Evolutionary conservation across 2,797 vertebrate genomes (phyloP), one percentile per base, ranked within the genome.

Genomic region (Brachyalestes nurse): DNA sequence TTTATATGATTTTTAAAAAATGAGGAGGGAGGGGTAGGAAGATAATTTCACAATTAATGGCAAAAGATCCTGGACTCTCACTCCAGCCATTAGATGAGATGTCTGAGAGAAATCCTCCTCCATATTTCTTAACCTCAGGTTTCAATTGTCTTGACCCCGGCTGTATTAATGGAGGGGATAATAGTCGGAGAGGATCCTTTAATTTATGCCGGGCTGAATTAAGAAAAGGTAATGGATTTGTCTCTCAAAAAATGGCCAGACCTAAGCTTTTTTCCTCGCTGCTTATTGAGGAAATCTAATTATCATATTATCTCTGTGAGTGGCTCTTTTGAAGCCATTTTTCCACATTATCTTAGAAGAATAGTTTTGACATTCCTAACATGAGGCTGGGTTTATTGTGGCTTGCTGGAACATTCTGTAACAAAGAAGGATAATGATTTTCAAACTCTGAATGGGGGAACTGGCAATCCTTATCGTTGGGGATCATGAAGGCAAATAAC

Each of bases 151-250:
- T 92, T 94, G 94, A 95, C 93, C 93, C 90, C 86, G 86, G 87
- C 89, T 81, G 75, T 94, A 95, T 94, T 94, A 95, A 95, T 93
- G 93, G 93, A 92, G 90, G 90, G 92, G 92, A 92, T 95, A 95
- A 95, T 94, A 92, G 93, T 92, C 92, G 92, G 92, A 89, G 93
- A 93, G 93, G 93, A 94, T 92, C 90, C 91, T 94, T 93, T 95
- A 93, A 95, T 95, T 94, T 94, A 94, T 95, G 94, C 92, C 91
- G 91, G 91, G 90, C 83, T 93, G 92, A 94, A 94, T 95, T 94
- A 94, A 93, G 92, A 92, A 93, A 86, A 94, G 92, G 91, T 95
- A 94, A 95, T 95, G 93, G 93, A 94, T 95, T 93, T 91, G 91
- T 92, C 92, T 93, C 92, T 94, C 91, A 92, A 78, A 78, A 77